Evolutionary conservation across 2,113 vertebrate species (phyloP).

Genomic region (Axis porcinus): DNA sequence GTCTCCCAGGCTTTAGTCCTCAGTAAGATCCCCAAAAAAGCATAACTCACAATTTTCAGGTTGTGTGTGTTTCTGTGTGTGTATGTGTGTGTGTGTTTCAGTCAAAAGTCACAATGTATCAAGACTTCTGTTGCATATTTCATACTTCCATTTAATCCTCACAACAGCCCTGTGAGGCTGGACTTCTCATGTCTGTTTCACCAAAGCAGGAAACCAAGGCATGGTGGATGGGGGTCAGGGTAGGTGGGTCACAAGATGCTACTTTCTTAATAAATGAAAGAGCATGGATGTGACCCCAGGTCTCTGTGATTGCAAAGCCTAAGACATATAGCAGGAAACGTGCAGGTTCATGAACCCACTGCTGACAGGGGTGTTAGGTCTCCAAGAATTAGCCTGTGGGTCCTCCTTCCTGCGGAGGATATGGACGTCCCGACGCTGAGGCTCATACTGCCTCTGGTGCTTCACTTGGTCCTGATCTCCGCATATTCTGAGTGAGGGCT

Average conservation of each 20-base stretch:
- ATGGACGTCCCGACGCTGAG: rapidly evolving
- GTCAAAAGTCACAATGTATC: background rate
- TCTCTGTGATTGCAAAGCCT: background rate
- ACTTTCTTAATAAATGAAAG: background rate
- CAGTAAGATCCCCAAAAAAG: background rate
- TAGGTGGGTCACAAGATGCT: background rate
- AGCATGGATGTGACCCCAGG: background rate
- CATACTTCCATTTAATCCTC: background rate
- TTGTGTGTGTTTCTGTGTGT: background rate
- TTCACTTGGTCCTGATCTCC: background rate
- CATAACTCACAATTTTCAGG: background rate
- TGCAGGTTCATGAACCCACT: background rate
- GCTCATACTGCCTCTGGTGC: rapidly evolving
- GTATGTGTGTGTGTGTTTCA: background rate
- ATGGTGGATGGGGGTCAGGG: background rate
- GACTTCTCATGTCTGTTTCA: background rate
- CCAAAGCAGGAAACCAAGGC: background rate
- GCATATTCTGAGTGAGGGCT: rapidly evolving
- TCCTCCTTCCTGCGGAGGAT: background rate
- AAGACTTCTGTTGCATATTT: background rate
- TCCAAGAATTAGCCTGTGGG: background rate
- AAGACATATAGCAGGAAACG: background rate
- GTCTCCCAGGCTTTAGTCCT: background rate
- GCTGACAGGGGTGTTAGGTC: no score
- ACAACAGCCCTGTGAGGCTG: background rate